A percentile compares a stretch with the other conserved stretches of the same genome.
phyloP scores from a whole-genome alignment of 2,113 vertebrate genomes.

The Opisthocomus hoazin region DNA sequence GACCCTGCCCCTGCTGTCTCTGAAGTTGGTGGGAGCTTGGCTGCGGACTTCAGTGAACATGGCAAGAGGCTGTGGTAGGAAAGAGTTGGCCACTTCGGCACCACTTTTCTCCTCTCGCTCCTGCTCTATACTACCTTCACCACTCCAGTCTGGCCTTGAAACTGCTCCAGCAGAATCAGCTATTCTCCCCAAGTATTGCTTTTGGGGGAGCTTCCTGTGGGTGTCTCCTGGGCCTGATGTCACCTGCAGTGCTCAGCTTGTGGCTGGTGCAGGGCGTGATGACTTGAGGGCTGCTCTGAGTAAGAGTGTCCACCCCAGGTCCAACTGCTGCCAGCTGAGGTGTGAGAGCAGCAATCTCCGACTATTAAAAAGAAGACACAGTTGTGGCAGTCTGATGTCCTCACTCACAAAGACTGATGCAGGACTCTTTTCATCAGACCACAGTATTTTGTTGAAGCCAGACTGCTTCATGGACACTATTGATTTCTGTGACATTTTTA shows the following conservation, averaged over 20 bases:
- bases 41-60: neutral
- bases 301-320: neutral
- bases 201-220: neutral
- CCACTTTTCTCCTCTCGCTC: neutral
- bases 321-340: neutral
- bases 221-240: neutral
- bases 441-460: neutral
- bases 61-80: neutral
- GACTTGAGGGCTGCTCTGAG: neutral
- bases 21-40: neutral
- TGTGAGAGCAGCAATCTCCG: neutral
- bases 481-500: neutral
- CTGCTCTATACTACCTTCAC: neutral
- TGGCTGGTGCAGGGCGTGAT: neutral
- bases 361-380: neutral
- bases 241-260: neutral
- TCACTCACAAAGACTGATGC: neutral
- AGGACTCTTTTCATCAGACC: neutral
- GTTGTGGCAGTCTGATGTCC: neutral
- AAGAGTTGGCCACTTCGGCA: neutral
- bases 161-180: neutral
- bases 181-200: fast-evolving
- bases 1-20: neutral
- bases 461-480: neutral
- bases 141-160: neutral